Evolutionary conservation across 2,797 vertebrate species (phyloP), one percentile per base, ranked within the genome.

Genomic region (Phrynocephalus forsythii): DNA sequence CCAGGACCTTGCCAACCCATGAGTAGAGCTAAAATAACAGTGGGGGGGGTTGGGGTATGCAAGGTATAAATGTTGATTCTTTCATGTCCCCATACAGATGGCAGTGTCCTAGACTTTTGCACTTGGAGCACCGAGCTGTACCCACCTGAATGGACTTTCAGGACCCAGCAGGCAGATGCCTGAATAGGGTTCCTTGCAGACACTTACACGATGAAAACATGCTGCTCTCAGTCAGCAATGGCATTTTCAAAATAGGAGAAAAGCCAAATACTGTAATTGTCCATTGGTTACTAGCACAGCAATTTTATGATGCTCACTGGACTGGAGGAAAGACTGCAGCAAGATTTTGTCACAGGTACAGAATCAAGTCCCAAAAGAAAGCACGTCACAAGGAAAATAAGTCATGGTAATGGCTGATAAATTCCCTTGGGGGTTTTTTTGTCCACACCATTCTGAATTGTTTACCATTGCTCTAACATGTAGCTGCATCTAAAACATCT

Each of bases 331-430:
- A 63, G 82, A 92, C 50, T 93, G 85, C 89, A 91, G 90, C 91
- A 88, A 90, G 92, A 94, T 90, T 96, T 96, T 96, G 95, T 95
- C 95, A 95, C 89, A 91, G 92, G 69, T 52, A 89, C 91, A 92
- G 92, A 93, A 94, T 95, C 93, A 94, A 91, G 94, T 95, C 94
- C 94, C 95, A 93, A 94, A 95, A 97, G 95, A 96, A 92, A 95
- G 93, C 87, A 95, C 95, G 93, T 95, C 94, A 92, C 95, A 96
- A 96, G 95, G 95, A 97, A 95, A 96, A 93, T 95, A 95, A 96
- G 95, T 96, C 95, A 95, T 96, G 95, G 95, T 93, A 96, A 96
- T 93, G 95, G 93, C 95, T 97, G 95, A 96, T 94, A 96, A 96
- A 96, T 96, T 95, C 89, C 96, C 96, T 96, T 93, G 60, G 60